phyloP scores from a whole-genome alignment of 2,113 vertebrate species.

The Cololabis saira region DNA sequence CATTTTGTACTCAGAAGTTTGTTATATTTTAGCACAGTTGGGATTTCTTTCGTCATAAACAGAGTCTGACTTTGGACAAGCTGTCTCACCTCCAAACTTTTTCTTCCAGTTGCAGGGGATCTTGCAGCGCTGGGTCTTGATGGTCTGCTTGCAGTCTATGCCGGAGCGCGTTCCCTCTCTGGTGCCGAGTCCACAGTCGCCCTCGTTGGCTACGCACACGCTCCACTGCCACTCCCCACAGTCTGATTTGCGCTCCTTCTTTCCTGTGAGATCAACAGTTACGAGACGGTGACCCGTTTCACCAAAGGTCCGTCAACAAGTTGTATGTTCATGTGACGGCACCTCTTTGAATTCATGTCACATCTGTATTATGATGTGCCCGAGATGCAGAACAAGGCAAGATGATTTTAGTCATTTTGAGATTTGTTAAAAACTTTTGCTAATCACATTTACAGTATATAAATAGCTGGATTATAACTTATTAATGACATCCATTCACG shows the following conservation, averaged over 20 bases:
- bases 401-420: too few species aligned
- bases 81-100: slow-evolving; percentile 91
- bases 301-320: too few species aligned
- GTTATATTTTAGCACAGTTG: background rate
- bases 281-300: background rate
- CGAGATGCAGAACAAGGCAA: too few species aligned
- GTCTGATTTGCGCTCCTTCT: slow-evolving; percentile 94
- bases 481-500: too few species aligned
- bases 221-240: slow-evolving; percentile 99
- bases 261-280: slow-evolving; percentile 79
- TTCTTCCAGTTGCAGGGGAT: slow-evolving; percentile 99
- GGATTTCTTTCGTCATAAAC: background rate
- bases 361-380: too few species aligned
- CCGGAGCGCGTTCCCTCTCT: slow-evolving; percentile 93
- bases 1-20: background rate
- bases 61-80: background rate
- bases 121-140: slow-evolving; percentile 98
- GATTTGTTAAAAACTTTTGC: too few species aligned
- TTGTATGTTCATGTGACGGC: too few species aligned
- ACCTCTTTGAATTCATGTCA: too few species aligned
- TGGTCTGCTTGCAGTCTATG: slow-evolving; percentile 93
- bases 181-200: slow-evolving; percentile 94
- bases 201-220: slow-evolving; percentile 92
- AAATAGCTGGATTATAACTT: too few species aligned
- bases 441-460: too few species aligned